phyloP scores from a whole-genome alignment of 2,797 vertebrate genomes.

The Sternarchorhynchus goeldii region DNA sequence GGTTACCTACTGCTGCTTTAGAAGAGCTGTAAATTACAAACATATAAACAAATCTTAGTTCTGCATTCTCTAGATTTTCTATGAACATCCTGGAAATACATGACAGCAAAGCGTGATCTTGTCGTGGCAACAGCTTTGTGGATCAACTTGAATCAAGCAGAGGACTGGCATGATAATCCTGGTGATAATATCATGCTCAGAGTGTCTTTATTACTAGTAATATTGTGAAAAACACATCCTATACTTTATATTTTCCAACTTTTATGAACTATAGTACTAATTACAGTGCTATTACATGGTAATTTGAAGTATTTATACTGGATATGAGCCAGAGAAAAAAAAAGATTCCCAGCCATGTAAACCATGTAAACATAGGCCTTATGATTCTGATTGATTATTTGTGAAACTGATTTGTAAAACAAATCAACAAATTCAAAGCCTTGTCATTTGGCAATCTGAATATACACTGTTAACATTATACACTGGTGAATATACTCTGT shows the following conservation, averaged over 20 bases:
- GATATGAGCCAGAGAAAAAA: no score
- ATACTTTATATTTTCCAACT: background rate
- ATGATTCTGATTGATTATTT: no score
- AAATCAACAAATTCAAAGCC: no score
- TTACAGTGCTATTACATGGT: background rate
- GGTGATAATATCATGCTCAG: background rate
- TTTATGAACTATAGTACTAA: background rate
- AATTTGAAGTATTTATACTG: background rate
- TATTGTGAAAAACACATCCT: background rate
- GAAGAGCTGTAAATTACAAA: no score
- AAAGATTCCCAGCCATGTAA: no score
- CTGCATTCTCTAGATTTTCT: slow-evolving; percentile 32
- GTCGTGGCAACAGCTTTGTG: background rate
- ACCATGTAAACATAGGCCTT: no score
- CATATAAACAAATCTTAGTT: slow-evolving; percentile 26
- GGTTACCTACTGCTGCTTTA: no score
- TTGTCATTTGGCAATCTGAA: no score
- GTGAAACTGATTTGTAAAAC: no score
- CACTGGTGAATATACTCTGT: no score
- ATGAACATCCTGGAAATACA: slow-evolving; percentile 28
- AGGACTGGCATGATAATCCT: background rate
- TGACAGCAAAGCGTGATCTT: slow-evolving; percentile 10
- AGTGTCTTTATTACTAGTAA: background rate
- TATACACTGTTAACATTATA: no score
- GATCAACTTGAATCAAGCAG: slow-evolving; percentile 3